Conservation (phyloP, 2,888 invertebrate genomes). For the Proisotoma minuta region DNA sequence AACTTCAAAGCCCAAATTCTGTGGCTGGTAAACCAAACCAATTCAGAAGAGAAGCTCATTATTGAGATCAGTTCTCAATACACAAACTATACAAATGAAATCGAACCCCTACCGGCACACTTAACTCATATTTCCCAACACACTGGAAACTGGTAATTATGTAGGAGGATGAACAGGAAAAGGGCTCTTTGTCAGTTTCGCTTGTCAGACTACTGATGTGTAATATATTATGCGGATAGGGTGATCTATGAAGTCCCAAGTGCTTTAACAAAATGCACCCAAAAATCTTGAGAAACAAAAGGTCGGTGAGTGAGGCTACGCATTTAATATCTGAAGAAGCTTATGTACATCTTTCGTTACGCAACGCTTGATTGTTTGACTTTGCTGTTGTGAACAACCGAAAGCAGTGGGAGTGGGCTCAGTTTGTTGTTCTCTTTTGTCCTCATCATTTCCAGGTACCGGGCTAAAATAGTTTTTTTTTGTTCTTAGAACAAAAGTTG, state of each 20-base stretch:
- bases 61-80: neutral
- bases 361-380: slow-evolving; percentile 9
- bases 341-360: slow-evolving; percentile 1
- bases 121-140: neutral
- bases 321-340: neutral
- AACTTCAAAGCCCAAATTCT: neutral
- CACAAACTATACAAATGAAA: neutral
- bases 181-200: neutral
- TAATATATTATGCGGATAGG: too few species aligned
- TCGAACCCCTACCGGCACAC: neutral
- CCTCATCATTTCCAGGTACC: neutral
- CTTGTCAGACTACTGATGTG: too few species aligned
- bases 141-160: neutral
- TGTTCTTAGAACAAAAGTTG: too few species aligned
- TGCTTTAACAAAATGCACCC: slow-evolving; percentile 1
- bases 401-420: neutral
- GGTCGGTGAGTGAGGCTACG: neutral
- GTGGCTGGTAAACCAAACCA: too few species aligned
- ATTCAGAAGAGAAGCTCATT: neutral
- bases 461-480: too few species aligned
- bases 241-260: too few species aligned
- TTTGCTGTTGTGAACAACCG: neutral
- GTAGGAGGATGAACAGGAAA: neutral
- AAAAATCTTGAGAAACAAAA: neutral
- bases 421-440: neutral